phyloP scores from a whole-genome alignment of 2,888 invertebrate species.

The Eristalinus sepulchralis region DNA sequence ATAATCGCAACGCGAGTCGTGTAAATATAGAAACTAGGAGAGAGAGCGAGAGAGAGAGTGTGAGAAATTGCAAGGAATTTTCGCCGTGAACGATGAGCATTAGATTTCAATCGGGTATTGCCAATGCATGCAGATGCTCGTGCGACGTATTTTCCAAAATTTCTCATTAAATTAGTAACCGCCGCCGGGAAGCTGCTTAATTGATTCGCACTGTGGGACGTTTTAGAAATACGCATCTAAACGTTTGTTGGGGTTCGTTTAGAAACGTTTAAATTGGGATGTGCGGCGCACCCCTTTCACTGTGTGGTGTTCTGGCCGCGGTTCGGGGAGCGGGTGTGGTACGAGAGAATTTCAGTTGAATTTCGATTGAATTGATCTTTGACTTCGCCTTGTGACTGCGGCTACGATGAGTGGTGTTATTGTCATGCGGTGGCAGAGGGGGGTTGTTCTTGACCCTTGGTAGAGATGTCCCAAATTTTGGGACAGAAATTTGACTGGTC shows the following conservation, averaged over 20 bases:
- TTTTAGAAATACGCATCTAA: background rate
- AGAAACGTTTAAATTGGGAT: background rate
- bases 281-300: background rate
- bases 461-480: no score
- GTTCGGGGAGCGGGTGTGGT: background rate
- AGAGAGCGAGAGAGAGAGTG: no score
- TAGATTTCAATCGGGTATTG: slow-evolving; percentile 14
- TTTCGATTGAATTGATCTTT: background rate
- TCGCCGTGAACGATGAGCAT: slow-evolving; percentile 8
- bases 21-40: slow-evolving; percentile 1
- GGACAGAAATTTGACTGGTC: background rate
- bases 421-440: background rate
- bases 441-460: background rate
- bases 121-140: background rate
- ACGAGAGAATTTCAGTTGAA: no score
- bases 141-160: background rate
- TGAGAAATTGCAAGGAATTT: slow-evolving; percentile 15
- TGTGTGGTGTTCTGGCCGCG: no score
- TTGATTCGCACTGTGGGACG: background rate
- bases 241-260: background rate
- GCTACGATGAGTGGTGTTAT: background rate
- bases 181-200: background rate
- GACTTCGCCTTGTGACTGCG: background rate
- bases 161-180: background rate
- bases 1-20: background rate